phyloP scores from a whole-genome alignment of 2,113 vertebrate genomes.

The Atractosteus spatula region DNA sequence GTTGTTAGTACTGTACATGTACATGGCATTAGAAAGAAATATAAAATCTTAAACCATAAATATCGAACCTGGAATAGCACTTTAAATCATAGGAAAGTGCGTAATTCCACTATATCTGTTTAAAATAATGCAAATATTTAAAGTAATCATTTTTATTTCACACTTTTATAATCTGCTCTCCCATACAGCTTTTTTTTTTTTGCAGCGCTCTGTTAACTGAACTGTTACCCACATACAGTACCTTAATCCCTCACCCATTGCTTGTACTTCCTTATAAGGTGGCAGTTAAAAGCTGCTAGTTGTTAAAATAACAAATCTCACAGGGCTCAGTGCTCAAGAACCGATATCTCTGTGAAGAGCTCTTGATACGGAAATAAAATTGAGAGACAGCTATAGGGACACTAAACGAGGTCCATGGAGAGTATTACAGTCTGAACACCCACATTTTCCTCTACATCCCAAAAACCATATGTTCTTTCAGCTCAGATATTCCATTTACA shows the following conservation, averaged over 20 bases:
- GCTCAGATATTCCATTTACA: no score
- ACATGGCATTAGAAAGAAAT: no score
- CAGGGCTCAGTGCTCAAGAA: constrained; percentile 21
- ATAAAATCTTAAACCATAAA: no score
- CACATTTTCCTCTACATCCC: no score
- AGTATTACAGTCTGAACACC: no score
- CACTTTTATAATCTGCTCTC: background rate
- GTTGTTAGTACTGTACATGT: no score
- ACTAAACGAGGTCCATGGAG: background rate
- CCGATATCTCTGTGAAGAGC: constrained; percentile 23
- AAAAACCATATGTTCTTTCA: no score
- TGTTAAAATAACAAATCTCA: background rate
- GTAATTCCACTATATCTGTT: no score
- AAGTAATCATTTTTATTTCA: no score
- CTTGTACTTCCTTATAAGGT: constrained; percentile 54
- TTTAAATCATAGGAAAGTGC: no score
- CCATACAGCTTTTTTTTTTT: background rate
- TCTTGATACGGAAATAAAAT: background rate
- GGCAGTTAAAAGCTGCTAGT: constrained; percentile 28
- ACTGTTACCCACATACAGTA: background rate
- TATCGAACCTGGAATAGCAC: no score
- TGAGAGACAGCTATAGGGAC: background rate
- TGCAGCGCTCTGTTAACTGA: background rate
- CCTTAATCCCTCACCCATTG: background rate
- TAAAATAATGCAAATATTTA: no score